Base-by-base conservation (phyloP, 2,113 vertebrate species). In the Pelvicachromis taeniatus region DNA sequence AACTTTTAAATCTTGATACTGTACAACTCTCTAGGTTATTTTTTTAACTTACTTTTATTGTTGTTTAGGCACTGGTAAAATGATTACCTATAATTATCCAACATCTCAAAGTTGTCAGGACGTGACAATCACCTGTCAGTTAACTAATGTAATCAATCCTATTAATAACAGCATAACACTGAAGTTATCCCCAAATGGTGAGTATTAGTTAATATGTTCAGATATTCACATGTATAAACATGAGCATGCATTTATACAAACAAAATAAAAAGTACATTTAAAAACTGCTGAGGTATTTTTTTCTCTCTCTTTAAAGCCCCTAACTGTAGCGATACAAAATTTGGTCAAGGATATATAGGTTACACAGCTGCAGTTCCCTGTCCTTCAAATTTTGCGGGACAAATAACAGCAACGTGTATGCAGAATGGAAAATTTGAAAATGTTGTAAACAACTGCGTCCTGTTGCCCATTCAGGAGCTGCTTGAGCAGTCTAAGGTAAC, bases 291-390 rank as follows among this genome's bases (percentile, higher is more conserved):
- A 16, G 14, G 45, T 48, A 14, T 48, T 14, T 2, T 2, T 11
- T 35, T 54, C 5, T 40, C 54, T 77, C 7, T 56, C 19, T 78
- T 6, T 23, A 29, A 4, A 92, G 93, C 0, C 1, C 78, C 42
- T 52, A 0, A 8, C 10, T 70, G 65, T 45, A 1, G n/a, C n/a
- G n/a, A n/a, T n/a, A n/a, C n/a, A 8, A 2, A 13, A 53, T 3
- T 45, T 63, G 93, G 93, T 4, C 2, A 17, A 33, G 92, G 92
- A 63, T n/a, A n/a, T n/a, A n/a, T n/a, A 9, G 14, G 7, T 7
- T 77, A 87, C 0, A 1, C 0, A 2, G 45, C 23, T 8, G 0
- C 0, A 9, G 70, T 2, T 31, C 0, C 19, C 12, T 93, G 93
- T 13, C 33, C 5, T 63, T 9, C 23, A 42, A 4, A 16, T 4